Conservation (phyloP, 2,797 vertebrate species). For the Triplophysa yarkandensis region DNA sequence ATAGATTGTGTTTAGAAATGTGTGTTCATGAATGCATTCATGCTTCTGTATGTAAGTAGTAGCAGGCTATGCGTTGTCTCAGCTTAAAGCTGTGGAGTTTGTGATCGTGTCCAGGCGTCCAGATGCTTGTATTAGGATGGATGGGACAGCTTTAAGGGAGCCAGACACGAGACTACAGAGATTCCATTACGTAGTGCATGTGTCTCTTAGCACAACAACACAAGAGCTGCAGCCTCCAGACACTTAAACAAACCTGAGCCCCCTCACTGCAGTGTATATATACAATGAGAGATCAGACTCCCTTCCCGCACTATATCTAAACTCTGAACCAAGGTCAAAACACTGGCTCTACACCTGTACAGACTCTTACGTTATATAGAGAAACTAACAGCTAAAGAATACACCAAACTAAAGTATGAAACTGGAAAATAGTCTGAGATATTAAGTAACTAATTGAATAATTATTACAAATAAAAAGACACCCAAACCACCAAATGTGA, state of each 20-base stretch:
- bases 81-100: slow-evolving; percentile 29
- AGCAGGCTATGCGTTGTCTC: slow-evolving; percentile 38
- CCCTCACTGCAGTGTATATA: slow-evolving; percentile 55
- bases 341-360: slow-evolving; percentile 22
- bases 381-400: not conserved
- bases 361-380: slow-evolving; percentile 10
- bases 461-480: too few species aligned
- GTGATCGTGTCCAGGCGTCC: slow-evolving; percentile 61
- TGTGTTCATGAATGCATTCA: not conserved
- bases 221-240: slow-evolving; percentile 55
- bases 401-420: not conserved
- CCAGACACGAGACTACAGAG: slow-evolving; percentile 76
- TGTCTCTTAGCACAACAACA: slow-evolving; percentile 68
- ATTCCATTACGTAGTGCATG: slow-evolving; percentile 78
- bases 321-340: slow-evolving; percentile 11
- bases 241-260: slow-evolving; percentile 57
- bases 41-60: slow-evolving; percentile 33
- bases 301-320: slow-evolving; percentile 22
- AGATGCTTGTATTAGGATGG: slow-evolving; percentile 62
- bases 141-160: slow-evolving; percentile 72
- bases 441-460: too few species aligned
- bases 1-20: not conserved
- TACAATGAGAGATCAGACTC: slow-evolving; percentile 52
- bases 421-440: too few species aligned
- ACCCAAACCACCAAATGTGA: too few species aligned